Evolutionary conservation across 1,140 invertebrate species (phyloP), one percentile per base, ranked within the genome.

Genomic region (Campoletis sonorensis): DNA sequence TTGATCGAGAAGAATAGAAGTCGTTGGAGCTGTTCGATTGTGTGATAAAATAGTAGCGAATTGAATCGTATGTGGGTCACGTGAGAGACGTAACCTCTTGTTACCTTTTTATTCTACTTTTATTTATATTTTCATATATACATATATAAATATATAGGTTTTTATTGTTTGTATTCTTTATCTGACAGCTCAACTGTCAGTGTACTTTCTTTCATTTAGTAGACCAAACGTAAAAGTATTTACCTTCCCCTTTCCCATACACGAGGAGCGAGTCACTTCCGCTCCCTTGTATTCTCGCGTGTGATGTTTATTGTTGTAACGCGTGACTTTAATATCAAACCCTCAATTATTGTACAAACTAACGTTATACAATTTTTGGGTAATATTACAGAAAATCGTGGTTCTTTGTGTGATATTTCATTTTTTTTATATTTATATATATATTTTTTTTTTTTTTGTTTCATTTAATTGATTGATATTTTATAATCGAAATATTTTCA

Each of bases 281-380:
- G 33, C 33, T 58, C 54, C 15, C 21, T 21, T 58, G 2, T 58
- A 58, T 58, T 21, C 54, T 58, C 5, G n/a, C 51, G 51, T 58
- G 54, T 58, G 54, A 58, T 58, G 54, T n/a, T 23, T n/a, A n/a
- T n/a, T n/a, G n/a, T n/a, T 21, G 5, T 8, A 23, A 58, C 18
- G 10, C 75, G 82, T 81, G 84, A 86, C 54, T 80, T 76, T 72
- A 67, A 85, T 85, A 85, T 82, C 72, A 81, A 86, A 80, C 67
- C 18, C 40, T 11, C 40, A 45, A 45, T 45, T 45, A 45, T 18
- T 51, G 18, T 58, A 11, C 4, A 18, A 18, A 49, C 23, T 76
- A 18, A 18, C 16, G 8, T 40, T 2, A 0, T 0, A 58, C 18
- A n/a, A n/a, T 21, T n/a, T 58, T 4, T 58, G 18, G 21, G 21